phyloP scores from a whole-genome alignment of 2,797 vertebrate genomes.

The Lepilemur septentrionalis region DNA sequence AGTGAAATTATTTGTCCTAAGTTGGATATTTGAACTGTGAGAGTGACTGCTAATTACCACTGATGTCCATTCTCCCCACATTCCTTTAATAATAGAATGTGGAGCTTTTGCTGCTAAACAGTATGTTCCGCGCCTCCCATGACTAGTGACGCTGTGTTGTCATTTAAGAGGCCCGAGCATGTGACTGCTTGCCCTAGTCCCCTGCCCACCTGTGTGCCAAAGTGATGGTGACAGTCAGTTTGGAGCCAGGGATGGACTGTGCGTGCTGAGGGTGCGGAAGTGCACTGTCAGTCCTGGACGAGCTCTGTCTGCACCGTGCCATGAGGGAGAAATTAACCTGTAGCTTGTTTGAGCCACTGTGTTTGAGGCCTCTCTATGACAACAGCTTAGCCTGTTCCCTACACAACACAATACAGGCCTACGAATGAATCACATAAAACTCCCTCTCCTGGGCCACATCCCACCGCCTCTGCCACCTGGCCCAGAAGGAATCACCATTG shows the following conservation, averaged over 20 bases:
- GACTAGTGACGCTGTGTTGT: background rate
- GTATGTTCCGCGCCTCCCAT: rapidly evolving
- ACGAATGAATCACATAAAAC: background rate
- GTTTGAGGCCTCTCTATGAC: background rate
- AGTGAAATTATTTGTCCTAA: background rate
- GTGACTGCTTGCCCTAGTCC: rapidly evolving
- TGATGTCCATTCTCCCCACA: background rate
- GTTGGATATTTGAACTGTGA: background rate
- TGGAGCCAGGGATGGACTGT: background rate
- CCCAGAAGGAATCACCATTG: background rate
- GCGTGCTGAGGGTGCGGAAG: background rate
- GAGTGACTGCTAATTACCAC: background rate
- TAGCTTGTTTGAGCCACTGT: background rate
- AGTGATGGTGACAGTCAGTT: rapidly evolving
- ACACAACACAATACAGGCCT: background rate
- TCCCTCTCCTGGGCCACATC: background rate
- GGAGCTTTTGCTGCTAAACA: background rate
- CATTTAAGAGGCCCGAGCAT: background rate
- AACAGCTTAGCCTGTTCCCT: background rate
- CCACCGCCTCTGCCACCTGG: background rate
- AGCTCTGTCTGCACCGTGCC: background rate
- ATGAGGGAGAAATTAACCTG: background rate
- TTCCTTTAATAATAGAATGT: background rate
- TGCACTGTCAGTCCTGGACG: background rate
- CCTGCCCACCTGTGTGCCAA: too few relatives aligned